Evolutionary conservation across 2,113 vertebrate species (phyloP), one percentile per base, ranked within the genome.

Genomic region (Promerops cafer): DNA sequence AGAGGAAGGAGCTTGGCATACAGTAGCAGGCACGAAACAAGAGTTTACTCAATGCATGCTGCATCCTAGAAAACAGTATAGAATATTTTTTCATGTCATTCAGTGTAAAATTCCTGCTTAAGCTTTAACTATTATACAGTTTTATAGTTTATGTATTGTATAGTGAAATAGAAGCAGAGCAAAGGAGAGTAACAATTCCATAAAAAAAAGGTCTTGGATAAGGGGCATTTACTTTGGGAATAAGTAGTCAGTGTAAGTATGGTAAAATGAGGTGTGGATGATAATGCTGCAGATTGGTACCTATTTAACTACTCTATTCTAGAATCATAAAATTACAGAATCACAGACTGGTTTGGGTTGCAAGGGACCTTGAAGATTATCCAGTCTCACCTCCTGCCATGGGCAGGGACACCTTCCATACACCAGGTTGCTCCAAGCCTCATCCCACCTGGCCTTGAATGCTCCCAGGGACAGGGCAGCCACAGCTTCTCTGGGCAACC

Each of bases 381-480:
- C 24, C 21, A 15, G 5, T 75, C 31, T n/a, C 11, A 69, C 10
- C 8, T 11, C 9, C 17, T 68, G 14, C n/a, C 17, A 3, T 27
- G 40, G 11, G 1, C 30, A 47, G 11, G 30, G 39, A 53, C 30
- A 35, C 7, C 18, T 68, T 54, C n/a, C 40, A 16, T 42, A 28
- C 0, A 0, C 50, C 44, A 44, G 22, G 4, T 27, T 69, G 12
- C 21, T 61, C 26, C 5, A 31, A 40, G 20, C 16, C 13, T 20
- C 1, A 0, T 47, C 47, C 53, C 3, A 1, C 14, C 47, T 83
- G n/a, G 4, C 7, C n/a, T 61, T 53, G 70, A 2, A 9, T 2
- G 1, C 10, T 54, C 2, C 10, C 21, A 49, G 21, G 26, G n/a
- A 16, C 27, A 21, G 13, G 6, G 14, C 70, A 68, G 5, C 39